These are phyloP conservation scores for Eublepharis macularius DNA, from an alignment of 2,113 vertebrate species.

Conservation along the genomic window DNA sequence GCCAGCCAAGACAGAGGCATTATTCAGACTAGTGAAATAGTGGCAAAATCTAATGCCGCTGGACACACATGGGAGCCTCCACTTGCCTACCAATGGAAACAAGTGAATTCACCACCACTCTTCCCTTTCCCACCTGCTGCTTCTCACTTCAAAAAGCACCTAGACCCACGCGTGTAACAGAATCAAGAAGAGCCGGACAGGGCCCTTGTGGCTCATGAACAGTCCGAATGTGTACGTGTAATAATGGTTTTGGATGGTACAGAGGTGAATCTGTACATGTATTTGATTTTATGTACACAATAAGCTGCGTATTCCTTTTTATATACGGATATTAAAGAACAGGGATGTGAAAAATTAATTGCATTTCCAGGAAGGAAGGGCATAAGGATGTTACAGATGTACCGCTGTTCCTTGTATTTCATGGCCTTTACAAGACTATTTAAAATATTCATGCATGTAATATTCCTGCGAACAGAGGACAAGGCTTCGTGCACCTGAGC, in stretches of 20 bases:
- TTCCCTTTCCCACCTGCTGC: slow-evolving; percentile 54
- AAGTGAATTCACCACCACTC: slow-evolving; percentile 52
- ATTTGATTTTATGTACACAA: neutral
- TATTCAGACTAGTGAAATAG: slow-evolving; percentile 12
- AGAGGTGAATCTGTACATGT: neutral
- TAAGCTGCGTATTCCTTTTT: neutral
- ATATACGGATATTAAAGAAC: neutral
- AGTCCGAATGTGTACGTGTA: neutral
- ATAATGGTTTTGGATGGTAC: neutral
- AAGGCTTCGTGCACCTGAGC: neutral
- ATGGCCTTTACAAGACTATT: neutral
- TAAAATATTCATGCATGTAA: neutral
- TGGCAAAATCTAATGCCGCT: slow-evolving; percentile 15
- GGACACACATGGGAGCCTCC: slow-evolving; percentile 3
- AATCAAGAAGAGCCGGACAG: slow-evolving; percentile 39
- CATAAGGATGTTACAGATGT: neutral
- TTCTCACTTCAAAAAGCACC: slow-evolving; percentile 54
- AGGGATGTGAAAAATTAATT: neutral
- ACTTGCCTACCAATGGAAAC: slow-evolving; percentile 13
- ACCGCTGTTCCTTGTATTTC: neutral
- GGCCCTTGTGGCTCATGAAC: slow-evolving; percentile 39
- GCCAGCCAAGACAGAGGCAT: slow-evolving; percentile 6
- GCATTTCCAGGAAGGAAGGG: neutral
- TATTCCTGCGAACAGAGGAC: neutral
- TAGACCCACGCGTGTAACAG: slow-evolving; percentile 41